A percentile compares a stretch with the other conserved stretches of the same genome.
These are phyloP conservation scores for Myiotriccus ornatus DNA, from an alignment of 2,797 vertebrate species.

Conservation along the genomic window DNA sequence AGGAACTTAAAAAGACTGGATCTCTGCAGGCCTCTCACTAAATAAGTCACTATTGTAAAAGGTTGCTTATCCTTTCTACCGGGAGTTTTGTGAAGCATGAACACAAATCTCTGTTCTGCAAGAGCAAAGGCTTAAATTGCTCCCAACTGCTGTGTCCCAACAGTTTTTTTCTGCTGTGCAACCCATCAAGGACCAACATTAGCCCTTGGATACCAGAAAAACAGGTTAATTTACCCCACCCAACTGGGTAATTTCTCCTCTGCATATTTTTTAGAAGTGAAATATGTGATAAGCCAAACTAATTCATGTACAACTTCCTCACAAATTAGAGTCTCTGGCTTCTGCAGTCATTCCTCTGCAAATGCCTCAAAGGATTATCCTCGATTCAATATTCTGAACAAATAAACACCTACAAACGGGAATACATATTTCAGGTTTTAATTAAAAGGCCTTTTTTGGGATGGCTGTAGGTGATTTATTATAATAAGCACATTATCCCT, in stretches of 20 bases:
- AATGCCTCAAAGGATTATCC: slow-evolving; percentile 67
- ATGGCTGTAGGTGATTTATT: not conserved
- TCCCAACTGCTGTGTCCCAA: not conserved
- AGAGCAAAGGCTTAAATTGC: not conserved
- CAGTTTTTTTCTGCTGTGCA: not conserved
- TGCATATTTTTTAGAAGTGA: slow-evolving; percentile 13
- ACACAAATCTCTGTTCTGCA: not conserved
- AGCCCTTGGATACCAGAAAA: not conserved
- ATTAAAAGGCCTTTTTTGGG: slow-evolving; percentile 27
- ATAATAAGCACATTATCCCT: not conserved
- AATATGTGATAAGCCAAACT: slow-evolving; percentile 38
- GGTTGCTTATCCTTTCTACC: not conserved
- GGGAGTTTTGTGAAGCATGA: not conserved
- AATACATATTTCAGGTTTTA: slow-evolving; percentile 26
- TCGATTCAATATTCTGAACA: slow-evolving; percentile 34
- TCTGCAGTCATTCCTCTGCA: slow-evolving; percentile 41
- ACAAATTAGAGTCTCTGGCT: slow-evolving; percentile 17
- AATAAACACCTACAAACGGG: slow-evolving; percentile 18
- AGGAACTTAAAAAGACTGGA: not conserved
- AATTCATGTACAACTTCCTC: not conserved
- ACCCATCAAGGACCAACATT: not conserved
- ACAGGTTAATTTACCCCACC: not conserved
- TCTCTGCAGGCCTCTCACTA: not conserved
- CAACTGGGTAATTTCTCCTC: not conserved
- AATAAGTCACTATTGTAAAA: not conserved